phyloP scores from a whole-genome alignment of 2,113 vertebrate species.

The Malurus elegans region DNA sequence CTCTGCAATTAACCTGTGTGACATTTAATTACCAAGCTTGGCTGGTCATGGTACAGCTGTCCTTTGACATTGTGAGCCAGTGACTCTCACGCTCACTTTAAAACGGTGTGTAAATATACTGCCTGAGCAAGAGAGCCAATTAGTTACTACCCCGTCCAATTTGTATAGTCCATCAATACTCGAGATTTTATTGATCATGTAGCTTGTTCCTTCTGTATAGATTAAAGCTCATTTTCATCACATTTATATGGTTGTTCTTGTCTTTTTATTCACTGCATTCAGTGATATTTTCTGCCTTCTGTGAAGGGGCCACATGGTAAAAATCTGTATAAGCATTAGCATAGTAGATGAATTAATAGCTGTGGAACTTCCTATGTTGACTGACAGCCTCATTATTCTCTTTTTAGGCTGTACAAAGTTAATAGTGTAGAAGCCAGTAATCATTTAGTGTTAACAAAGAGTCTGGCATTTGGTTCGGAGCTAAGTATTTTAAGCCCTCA shows the following conservation, averaged over 20 bases:
- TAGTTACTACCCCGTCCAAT: slow-evolving; percentile 35
- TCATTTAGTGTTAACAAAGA: slow-evolving; percentile 17
- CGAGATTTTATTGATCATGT: slow-evolving; percentile 32
- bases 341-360: slow-evolving; percentile 31
- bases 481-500: slow-evolving; percentile 1
- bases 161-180: slow-evolving; percentile 27
- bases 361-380: slow-evolving; percentile 15
- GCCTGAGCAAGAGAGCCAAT: slow-evolving; percentile 15
- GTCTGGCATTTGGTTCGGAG: background rate
- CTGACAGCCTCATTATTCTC: slow-evolving; percentile 42
- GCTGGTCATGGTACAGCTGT: background rate
- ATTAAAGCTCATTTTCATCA: slow-evolving; percentile 39
- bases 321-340: slow-evolving; percentile 1
- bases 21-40: slow-evolving; percentile 35
- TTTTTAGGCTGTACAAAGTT: slow-evolving; percentile 19
- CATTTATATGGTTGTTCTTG: background rate
- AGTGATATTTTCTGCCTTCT: slow-evolving; percentile 16
- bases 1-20: slow-evolving; percentile 50
- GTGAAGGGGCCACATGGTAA: background rate
- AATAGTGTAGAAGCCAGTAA: slow-evolving; percentile 51
- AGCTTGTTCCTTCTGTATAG: slow-evolving; percentile 3
- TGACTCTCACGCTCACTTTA: slow-evolving; percentile 1
- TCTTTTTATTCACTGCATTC: background rate
- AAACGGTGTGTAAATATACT: slow-evolving; percentile 24
- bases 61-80: slow-evolving; percentile 33